Percentiles rank a stretch among this genome's conserved stretches.
These are phyloP conservation scores for Tautogolabrus adspersus DNA, from an alignment of 2,113 vertebrate genomes.

Conservation along the genomic window DNA sequence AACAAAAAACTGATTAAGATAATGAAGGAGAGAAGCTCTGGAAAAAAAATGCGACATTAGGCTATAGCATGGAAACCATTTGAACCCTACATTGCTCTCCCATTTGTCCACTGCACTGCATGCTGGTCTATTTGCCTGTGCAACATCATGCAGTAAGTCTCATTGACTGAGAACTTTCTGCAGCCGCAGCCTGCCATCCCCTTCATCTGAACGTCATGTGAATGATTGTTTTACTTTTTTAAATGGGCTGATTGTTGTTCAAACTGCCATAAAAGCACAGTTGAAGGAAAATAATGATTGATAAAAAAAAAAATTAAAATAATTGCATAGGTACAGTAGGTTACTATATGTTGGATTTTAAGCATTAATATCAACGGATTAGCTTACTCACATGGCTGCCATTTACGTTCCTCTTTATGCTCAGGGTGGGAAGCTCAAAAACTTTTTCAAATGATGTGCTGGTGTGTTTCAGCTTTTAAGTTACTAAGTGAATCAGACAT, in stretches of 20 bases:
- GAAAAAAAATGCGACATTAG: background rate
- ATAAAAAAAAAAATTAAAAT: background rate
- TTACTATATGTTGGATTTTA: background rate
- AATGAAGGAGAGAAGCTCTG: background rate
- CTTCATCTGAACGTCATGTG: background rate
- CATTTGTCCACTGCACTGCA: slow-evolving; percentile 67
- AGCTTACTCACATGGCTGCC: background rate
- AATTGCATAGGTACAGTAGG: too few species aligned
- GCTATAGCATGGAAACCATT: slow-evolving; percentile 29
- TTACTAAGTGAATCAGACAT: too few species aligned
- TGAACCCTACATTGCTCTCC: slow-evolving; percentile 39
- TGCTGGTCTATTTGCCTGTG: slow-evolving; percentile 57
- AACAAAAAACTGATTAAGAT: background rate
- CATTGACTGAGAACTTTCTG: background rate
- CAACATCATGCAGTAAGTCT: background rate
- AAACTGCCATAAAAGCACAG: background rate
- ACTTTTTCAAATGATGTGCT: too few species aligned
- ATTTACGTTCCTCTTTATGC: background rate
- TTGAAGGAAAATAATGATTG: background rate
- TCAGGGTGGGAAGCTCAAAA: too few species aligned
- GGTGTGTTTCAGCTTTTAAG: too few species aligned
- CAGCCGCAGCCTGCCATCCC: background rate
- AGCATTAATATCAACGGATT: background rate
- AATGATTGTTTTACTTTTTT: slow-evolving; percentile 1
- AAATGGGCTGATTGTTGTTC: background rate